Base-by-base conservation (phyloP, 2,888 invertebrate genomes). In the Drosophila acutilabella region DNA sequence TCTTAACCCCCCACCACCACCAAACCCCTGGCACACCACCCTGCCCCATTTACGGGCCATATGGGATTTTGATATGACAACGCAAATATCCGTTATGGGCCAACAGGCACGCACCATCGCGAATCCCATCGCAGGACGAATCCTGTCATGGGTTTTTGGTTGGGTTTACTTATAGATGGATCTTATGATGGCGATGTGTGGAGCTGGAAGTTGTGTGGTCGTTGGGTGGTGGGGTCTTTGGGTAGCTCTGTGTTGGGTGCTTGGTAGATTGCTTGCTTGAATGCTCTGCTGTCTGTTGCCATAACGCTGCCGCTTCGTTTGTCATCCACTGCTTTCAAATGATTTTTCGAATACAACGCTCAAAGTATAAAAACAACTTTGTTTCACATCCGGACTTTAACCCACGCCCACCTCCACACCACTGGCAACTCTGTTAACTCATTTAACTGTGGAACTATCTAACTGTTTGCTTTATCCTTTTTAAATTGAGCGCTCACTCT, bases 41-140 rank as follows among this genome's bases (percentile, higher is more conserved):
- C 42, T 30, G 23, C 38, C 59, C 40, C 85, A 81, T 90, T 90
- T 91, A 92, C 91, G 89, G 90, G 90, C 88, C 91, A 92, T 91
- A 91, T 92, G 92, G 91, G 92, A 91, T 89, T 90, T 85, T 90
- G 91, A 90, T 91, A 90, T 90, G 91, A 90, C 90, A 91, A 88
- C 88, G 89, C 89, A 91, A 91, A 85, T 85, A 88, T 85, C 85
- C 85, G 89, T 79, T 85, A 75, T 88, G 89, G 83, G 73, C 74
- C 89, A 71, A 77, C 73, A 74, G 73, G 78, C 83, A 84, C 89
- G 87, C 87, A 89, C 84, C 84, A 74, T 62, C 42, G 61, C 69
- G 74, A 69, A 69, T 74, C 68, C 54, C 42, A 42, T 30, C 30
- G 16, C 56, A 38, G 30, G 26, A n/a, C 40, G 20, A 23, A 13